Evolutionary conservation across 1,140 invertebrate genomes (phyloP), one percentile per base, ranked within the genome.

Genomic region (Atopsyche davidsoni): DNA sequence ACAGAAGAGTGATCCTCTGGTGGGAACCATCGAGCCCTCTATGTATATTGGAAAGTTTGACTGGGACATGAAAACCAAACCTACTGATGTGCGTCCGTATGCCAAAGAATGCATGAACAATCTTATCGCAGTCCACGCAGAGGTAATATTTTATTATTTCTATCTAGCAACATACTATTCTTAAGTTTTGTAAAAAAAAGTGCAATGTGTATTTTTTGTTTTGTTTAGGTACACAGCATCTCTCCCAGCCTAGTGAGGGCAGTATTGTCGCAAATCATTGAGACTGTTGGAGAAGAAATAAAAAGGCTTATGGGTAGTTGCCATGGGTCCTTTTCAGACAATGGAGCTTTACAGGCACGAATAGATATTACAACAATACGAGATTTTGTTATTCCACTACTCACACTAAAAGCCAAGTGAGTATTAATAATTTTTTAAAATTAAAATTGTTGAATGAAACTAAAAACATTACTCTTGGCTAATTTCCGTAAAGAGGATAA

Each of bases 51-150:
- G 90, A 1, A 75, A 82, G 32, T 89, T 95, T 64, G 86, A 89
- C 59, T 93, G 92, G 85, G 82, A 87, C 53, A 83, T 81, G 2
- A 82, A 85, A 57, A 76, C 81, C 48, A 76, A 81, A 48, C 82
- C 84, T 1, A 79, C 76, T 16, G 88, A 91, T 64, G 79, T 95
- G 1, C 73, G 89, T 35, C 89, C 87, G 0, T 98, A 97, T 59
- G 84, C 91, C 1, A 94, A 96, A 67, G 91, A 96, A 71, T 89
- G 90, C 46, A 79, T 96, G 16, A 86, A 91, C 53, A 93, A 93
- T 70, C 75, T 96, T 38, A 91, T 96, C 21, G 86, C 86, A 48
- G 90, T 98, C 4, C 91, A 94, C 70, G 87, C 90, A 9, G 92
- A 96, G 79, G 91, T 95, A 63, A 68, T 59, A 68, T 59, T 52